Evolutionary conservation across 1,140 invertebrate species (phyloP).

Genomic region (Drosophila nasuta): DNA sequence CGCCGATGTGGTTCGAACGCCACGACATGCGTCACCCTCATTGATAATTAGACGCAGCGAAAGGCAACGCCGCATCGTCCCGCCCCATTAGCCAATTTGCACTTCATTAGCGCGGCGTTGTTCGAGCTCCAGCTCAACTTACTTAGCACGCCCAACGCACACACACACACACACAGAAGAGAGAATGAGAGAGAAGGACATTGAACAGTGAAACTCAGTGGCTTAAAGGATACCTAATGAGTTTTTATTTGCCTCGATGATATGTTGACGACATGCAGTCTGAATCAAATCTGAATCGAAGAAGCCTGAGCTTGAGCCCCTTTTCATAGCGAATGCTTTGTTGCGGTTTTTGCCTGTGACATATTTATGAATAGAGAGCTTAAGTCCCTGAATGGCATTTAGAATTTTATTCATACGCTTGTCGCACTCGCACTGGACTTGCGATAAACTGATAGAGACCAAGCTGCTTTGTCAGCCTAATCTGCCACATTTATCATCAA

Average conservation of each 20-base stretch:
- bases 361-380: constrained; percentile 27
- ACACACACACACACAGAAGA: not conserved
- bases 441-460: not conserved
- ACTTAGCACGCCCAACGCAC: not conserved
- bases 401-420: constrained; percentile 9
- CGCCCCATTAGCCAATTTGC: constrained; percentile 75
- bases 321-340: constrained; percentile 2
- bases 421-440: constrained; percentile 5
- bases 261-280: not conserved
- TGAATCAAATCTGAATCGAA: not conserved
- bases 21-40: constrained; percentile 54
- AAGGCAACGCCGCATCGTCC: constrained; percentile 35
- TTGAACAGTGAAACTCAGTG: constrained; percentile 23
- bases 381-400: constrained; percentile 12
- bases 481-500: constrained; percentile 12
- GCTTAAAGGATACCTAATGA: constrained; percentile 45
- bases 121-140: constrained; percentile 14
- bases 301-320: not conserved
- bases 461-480: constrained; percentile 8
- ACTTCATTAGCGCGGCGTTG: constrained; percentile 72
- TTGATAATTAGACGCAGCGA: constrained; percentile 70
- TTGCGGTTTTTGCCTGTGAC: not conserved
- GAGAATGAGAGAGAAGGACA: not conserved
- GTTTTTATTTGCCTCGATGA: constrained; percentile 31
- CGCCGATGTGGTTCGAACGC: constrained; percentile 35